Conservation (phyloP, 2,888 invertebrate genomes). For the Euclidia mi region DNA sequence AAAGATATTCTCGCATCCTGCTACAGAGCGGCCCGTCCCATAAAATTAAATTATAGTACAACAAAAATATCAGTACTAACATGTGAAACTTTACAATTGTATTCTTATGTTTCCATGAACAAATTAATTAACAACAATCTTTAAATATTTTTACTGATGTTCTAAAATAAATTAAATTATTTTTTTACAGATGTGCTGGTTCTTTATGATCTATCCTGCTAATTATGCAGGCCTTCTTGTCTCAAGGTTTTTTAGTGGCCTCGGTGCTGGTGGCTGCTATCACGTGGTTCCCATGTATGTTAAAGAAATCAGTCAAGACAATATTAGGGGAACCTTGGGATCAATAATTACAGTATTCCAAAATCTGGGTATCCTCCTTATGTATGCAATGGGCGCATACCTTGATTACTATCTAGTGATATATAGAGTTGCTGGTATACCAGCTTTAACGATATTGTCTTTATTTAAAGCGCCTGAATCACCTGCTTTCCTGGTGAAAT, state of each 20-base stretch:
- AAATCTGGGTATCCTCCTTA: constrained; percentile 65
- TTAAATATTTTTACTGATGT: too few species aligned
- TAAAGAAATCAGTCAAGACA: constrained; percentile 71
- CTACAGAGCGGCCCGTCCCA: too few species aligned
- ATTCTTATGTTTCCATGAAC: too few species aligned
- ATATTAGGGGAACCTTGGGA: constrained; percentile 67
- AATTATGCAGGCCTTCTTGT: constrained; percentile 55
- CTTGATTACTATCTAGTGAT: constrained; percentile 66
- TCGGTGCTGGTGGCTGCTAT: constrained; percentile 67
- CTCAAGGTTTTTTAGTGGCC: constrained; percentile 65
- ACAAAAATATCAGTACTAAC: too few species aligned
- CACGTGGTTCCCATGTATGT: constrained; percentile 69
- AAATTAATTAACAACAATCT: too few species aligned
- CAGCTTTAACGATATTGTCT: constrained; percentile 56
- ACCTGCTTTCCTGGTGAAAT: constrained; percentile 72
- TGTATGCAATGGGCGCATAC: constrained; percentile 69
- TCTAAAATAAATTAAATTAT: too few species aligned
- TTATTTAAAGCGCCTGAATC: constrained; percentile 75
- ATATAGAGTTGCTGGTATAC: constrained; percentile 59
- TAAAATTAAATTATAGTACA: too few species aligned
- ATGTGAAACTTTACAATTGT: too few species aligned
- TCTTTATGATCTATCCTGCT: constrained; percentile 55
- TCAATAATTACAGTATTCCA: constrained; percentile 61
- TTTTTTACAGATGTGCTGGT: constrained; percentile 56
- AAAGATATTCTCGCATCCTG: too few species aligned